These are phyloP conservation scores for Limanda limanda DNA, from an alignment of 2,113 vertebrate genomes.

Conservation along the genomic window DNA sequence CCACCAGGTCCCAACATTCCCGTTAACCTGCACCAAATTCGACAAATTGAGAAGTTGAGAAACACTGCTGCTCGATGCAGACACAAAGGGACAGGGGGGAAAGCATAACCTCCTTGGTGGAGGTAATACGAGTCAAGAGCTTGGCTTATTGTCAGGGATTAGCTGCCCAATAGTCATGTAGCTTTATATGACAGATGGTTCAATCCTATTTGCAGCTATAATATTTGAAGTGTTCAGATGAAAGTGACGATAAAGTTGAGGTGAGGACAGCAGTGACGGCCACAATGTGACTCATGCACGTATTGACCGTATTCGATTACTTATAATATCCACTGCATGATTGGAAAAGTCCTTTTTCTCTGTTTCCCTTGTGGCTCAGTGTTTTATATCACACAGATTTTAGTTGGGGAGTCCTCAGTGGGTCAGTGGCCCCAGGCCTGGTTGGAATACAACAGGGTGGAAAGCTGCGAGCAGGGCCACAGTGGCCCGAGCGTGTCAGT, in stretches of 20 bases:
- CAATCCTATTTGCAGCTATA: too few relatives aligned
- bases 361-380: background rate
- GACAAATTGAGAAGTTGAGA: too few relatives aligned
- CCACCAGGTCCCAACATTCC: too few relatives aligned
- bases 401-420: constrained; percentile 3
- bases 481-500: constrained; percentile 69
- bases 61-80: too few relatives aligned
- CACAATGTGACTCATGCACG: background rate
- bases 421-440: constrained; percentile 35
- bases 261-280: background rate
- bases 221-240: too few relatives aligned
- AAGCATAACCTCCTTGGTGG: too few relatives aligned
- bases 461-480: constrained; percentile 52
- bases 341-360: background rate
- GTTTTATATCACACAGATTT: background rate
- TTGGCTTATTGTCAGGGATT: background rate
- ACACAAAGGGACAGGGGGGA: too few relatives aligned
- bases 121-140: background rate
- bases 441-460: constrained; percentile 57
- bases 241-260: background rate
- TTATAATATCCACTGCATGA: background rate
- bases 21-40: too few relatives aligned
- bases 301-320: background rate
- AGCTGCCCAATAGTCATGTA: background rate
- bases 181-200: background rate